phyloP scores from a whole-genome alignment of 1,140 invertebrate genomes.

The Drosophila athabasca region DNA sequence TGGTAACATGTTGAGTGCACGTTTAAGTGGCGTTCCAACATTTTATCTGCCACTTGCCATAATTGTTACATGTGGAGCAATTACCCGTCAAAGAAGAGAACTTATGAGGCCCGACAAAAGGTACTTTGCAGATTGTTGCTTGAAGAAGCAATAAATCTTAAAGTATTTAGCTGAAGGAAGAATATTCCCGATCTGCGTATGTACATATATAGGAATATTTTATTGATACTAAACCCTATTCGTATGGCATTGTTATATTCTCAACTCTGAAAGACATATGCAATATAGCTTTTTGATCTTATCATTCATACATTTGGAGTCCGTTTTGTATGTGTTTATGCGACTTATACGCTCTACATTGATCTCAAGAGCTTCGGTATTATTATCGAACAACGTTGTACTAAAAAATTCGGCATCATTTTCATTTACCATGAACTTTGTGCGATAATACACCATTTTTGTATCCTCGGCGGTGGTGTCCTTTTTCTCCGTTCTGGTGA shows the following conservation, averaged over 20 bases:
- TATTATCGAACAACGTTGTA: slow-evolving; percentile 83
- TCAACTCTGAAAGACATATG: slow-evolving; percentile 23
- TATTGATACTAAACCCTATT: not conserved
- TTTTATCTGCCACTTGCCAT: no score
- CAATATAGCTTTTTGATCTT: slow-evolving; percentile 85
- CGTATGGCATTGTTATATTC: not conserved
- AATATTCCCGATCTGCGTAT: no score
- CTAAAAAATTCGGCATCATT: slow-evolving; percentile 86
- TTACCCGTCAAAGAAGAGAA: no score
- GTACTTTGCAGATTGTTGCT: no score
- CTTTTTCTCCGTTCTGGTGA: slow-evolving; percentile 23
- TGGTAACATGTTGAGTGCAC: no score
- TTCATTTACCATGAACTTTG: slow-evolving; percentile 55
- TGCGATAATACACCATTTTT: slow-evolving; percentile 15
- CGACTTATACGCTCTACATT: slow-evolving; percentile 85
- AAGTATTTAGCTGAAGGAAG: no score
- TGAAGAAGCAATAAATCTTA: no score
- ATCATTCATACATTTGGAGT: slow-evolving; percentile 84
- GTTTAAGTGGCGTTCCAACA: no score
- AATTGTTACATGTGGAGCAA: no score
- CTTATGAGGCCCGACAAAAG: no score
- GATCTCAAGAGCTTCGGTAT: slow-evolving; percentile 35
- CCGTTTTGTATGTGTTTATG: slow-evolving; percentile 85
- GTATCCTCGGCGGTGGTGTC: not conserved
- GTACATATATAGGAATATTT: no score